Conservation (phyloP, 30 jellyfish, hydroid and myxozoan genomes). For the Chironex yamaguchii region DNA sequence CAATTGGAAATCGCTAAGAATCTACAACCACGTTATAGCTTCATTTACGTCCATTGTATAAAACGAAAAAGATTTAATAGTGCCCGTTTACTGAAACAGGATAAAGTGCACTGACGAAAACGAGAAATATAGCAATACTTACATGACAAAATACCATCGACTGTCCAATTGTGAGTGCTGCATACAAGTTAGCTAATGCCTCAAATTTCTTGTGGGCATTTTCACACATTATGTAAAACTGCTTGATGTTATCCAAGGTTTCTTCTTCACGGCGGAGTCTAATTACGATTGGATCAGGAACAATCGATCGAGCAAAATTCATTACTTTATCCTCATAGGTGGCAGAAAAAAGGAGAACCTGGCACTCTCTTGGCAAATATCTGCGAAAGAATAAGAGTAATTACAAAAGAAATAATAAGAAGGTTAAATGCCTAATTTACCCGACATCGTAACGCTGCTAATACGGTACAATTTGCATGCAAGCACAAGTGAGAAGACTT, state of each 20-base stretch:
- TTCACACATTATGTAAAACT: conserved; percentile 84
- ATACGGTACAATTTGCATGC: too few relatives aligned
- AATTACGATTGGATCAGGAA: conserved; percentile 88
- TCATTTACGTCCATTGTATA: too few relatives aligned
- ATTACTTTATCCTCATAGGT: conserved; percentile 89
- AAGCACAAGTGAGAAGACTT: too few relatives aligned
- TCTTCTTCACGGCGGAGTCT: conserved; percentile 88
- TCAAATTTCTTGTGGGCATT: conserved; percentile 86
- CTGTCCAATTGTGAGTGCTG: conserved; percentile 93
- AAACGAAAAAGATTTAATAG: too few relatives aligned
- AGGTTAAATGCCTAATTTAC: background rate
- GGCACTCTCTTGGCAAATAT: conserved; percentile 70
- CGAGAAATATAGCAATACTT: conserved; percentile 22
- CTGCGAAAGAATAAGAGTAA: conserved; percentile 3
- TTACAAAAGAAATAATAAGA: background rate
- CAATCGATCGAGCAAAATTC: conserved; percentile 81
- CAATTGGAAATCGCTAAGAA: too few relatives aligned
- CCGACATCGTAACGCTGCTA: background rate
- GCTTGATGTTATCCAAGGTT: conserved; percentile 94
- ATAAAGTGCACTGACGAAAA: background rate
- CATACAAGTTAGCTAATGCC: conserved; percentile 90
- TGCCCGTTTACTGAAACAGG: background rate
- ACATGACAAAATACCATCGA: conserved; percentile 98
- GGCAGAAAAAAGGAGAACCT: conserved; percentile 92
- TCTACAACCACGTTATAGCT: too few relatives aligned